phyloP scores from a whole-genome alignment of 2,113 vertebrate genomes.

The Orthonyx spaldingii region DNA sequence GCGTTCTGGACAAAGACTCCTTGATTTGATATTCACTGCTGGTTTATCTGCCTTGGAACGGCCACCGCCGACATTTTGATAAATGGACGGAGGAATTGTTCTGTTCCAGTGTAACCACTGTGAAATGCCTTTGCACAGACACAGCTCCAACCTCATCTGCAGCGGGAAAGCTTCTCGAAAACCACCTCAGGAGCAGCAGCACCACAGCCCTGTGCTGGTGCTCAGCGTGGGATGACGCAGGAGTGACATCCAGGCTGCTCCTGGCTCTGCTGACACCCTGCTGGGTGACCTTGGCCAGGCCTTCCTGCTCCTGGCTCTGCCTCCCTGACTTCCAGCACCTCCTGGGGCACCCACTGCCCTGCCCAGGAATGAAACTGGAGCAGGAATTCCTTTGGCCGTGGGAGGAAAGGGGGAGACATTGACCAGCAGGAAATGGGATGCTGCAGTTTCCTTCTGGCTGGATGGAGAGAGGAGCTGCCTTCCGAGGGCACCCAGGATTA shows the following conservation, averaged over 20 bases:
- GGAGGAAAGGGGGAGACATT: not conserved
- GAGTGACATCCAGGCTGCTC: not conserved
- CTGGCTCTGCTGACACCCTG: not conserved
- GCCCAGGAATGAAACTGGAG: not conserved
- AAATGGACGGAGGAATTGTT: conserved; percentile 21
- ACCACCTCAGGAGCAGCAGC: not conserved
- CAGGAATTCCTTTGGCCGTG: rapidly evolving
- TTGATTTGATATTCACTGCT: not conserved
- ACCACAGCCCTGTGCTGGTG: not conserved
- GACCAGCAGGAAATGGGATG: not conserved
- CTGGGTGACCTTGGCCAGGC: not conserved
- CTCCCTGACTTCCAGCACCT: not conserved
- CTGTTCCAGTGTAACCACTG: not conserved
- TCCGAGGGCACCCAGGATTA: not conserved
- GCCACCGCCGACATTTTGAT: not conserved
- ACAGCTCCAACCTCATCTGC: not conserved
- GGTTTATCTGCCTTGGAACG: conserved; percentile 3
- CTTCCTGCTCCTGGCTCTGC: not conserved
- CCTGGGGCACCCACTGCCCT: not conserved
- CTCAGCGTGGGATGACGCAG: rapidly evolving
- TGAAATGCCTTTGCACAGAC: not conserved
- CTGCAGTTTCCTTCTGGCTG: not conserved
- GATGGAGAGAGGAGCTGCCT: not conserved
- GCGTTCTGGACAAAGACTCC: not conserved
- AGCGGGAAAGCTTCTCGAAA: not conserved